These are phyloP conservation scores for Junonia oenone DNA, from an alignment of 2,888 invertebrate genomes.

Conservation along the genomic window DNA sequence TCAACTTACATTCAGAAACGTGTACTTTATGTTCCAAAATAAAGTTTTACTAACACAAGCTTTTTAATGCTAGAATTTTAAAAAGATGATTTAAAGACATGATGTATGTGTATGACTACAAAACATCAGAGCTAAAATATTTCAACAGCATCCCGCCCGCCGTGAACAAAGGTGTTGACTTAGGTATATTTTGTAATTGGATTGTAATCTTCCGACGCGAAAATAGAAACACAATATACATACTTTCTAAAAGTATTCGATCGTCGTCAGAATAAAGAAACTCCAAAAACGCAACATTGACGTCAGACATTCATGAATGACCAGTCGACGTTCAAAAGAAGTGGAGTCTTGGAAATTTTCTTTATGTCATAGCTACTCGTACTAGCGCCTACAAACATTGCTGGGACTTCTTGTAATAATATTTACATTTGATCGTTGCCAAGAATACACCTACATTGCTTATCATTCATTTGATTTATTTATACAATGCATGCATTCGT, in stretches of 20 bases:
- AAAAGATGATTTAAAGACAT: no score
- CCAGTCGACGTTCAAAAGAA: slow-evolving; percentile 52
- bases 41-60: no score
- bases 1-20: no score
- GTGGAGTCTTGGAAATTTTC: slow-evolving; percentile 22
- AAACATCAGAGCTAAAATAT: no score
- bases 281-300: slow-evolving; percentile 42
- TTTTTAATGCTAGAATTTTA: no score
- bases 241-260: slow-evolving; percentile 35
- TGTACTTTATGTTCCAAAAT: no score
- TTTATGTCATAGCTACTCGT: slow-evolving; percentile 21
- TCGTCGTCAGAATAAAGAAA: slow-evolving; percentile 31
- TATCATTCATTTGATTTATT: slow-evolving; percentile 17
- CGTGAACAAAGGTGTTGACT: no score
- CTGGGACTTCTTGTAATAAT: slow-evolving; percentile 10
- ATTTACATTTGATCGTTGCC: slow-evolving; percentile 24
- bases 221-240: slow-evolving; percentile 36
- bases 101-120: no score
- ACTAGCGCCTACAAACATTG: slow-evolving; percentile 9
- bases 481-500: slow-evolving; percentile 8
- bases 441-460: slow-evolving; percentile 16
- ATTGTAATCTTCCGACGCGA: slow-evolving; percentile 30
- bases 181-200: slow-evolving; percentile 32
- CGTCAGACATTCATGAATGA: slow-evolving; percentile 65
- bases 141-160: neutral